Conservation (phyloP, 2,888 invertebrate species). For the Orchesella flavescens region DNA sequence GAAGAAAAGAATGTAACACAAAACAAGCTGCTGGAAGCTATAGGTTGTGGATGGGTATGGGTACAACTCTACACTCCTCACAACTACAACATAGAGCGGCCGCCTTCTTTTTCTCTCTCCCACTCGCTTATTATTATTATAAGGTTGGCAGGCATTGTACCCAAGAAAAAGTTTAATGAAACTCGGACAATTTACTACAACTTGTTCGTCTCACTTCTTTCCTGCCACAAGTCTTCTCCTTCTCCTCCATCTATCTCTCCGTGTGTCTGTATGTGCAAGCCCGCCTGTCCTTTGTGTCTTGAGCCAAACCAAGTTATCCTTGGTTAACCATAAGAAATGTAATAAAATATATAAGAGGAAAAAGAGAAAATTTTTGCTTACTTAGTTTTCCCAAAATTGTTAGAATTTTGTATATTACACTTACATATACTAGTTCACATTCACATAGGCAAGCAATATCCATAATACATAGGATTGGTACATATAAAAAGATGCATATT, state of each 20-base stretch:
- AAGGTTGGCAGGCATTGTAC: constrained; percentile 15
- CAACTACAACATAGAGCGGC: not conserved
- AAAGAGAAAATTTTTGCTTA: not conserved
- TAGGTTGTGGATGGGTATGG: not conserved
- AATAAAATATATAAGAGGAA: constrained; percentile 30
- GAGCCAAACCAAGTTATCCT: constrained; percentile 46
- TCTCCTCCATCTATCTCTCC: not conserved
- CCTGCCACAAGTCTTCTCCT: constrained; percentile 3
- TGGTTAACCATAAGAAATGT: constrained; percentile 45
- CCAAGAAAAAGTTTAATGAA: constrained; percentile 49
- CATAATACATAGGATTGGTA: too few relatives aligned
- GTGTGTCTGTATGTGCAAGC: constrained; percentile 3
- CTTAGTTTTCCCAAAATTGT: not conserved
- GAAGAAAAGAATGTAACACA: not conserved
- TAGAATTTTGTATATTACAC: not conserved
- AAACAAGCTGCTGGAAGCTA: constrained; percentile 3
- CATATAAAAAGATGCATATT: too few relatives aligned
- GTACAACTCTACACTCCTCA: not conserved
- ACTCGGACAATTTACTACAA: constrained; percentile 50
- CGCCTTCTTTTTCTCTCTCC: not conserved
- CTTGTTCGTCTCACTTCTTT: constrained; percentile 30
- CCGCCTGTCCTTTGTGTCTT: constrained; percentile 15
- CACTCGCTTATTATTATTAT: not conserved
- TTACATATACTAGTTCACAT: too few relatives aligned
- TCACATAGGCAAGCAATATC: too few relatives aligned